Evolutionary conservation across 2,113 vertebrate genomes (phyloP).

Genomic region (Astur gentilis): DNA sequence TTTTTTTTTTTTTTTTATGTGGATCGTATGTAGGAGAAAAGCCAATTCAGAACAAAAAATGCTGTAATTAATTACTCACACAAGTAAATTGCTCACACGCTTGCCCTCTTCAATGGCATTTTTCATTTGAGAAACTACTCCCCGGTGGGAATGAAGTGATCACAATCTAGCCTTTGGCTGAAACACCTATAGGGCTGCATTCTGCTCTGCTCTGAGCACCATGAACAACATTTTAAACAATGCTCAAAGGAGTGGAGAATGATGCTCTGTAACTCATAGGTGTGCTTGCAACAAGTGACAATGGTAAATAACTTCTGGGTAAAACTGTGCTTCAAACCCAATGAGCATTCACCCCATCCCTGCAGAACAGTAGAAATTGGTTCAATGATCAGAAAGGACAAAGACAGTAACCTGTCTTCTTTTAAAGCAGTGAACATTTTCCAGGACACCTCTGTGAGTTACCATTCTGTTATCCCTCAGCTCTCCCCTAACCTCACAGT

Average conservation of each 20-base stretch:
- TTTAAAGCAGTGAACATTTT: not conserved
- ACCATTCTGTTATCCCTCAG: not conserved
- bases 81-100: not conserved
- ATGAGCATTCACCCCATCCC: not conserved
- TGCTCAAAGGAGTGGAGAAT: not conserved
- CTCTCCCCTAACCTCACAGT: not conserved
- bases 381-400: not conserved
- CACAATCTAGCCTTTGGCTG: not conserved
- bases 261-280: not conserved
- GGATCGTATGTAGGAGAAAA: not conserved
- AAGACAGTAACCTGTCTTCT: not conserved
- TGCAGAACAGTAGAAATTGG: not conserved
- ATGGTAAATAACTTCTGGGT: not conserved
- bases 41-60: not conserved
- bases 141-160: accelerated
- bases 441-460: not conserved
- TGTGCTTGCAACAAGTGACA: not conserved
- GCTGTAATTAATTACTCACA: not conserved
- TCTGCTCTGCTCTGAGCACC: not conserved
- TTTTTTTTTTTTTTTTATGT: not conserved
- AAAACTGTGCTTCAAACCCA: not conserved
- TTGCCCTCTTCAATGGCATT: not conserved
- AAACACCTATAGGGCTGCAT: not conserved
- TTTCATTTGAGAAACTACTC: not conserved
- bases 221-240: not conserved